phyloP scores from a whole-genome alignment of 2,888 invertebrate species.

The Theretra japonica region DNA sequence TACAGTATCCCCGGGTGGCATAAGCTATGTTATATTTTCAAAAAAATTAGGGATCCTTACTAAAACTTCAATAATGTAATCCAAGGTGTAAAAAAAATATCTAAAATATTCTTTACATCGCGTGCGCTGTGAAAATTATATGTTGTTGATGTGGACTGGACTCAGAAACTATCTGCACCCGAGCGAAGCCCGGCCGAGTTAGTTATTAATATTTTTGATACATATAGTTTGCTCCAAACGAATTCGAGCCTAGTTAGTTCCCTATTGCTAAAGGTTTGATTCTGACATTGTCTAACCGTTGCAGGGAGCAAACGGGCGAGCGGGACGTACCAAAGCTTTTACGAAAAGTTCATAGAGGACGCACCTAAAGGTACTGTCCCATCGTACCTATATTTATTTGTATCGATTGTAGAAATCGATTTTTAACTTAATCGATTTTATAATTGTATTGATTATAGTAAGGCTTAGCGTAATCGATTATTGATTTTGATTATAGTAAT shows the following conservation, averaged over 20 bases:
- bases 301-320: constrained; percentile 54
- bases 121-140: too few species aligned
- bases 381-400: constrained; percentile 30
- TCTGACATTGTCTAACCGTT: constrained; percentile 48
- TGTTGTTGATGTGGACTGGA: too few species aligned
- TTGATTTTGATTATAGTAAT: too few species aligned
- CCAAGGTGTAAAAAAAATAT: too few species aligned
- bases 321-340: constrained; percentile 59
- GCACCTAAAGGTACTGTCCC: constrained; percentile 57
- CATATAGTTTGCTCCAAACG: neutral
- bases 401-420: neutral
- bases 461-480: too few species aligned
- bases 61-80: too few species aligned
- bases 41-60: too few species aligned
- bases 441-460: neutral
- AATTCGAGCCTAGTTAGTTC: constrained; percentile 8
- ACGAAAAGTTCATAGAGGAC: constrained; percentile 64
- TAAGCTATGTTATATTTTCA: too few species aligned
- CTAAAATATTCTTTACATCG: too few species aligned
- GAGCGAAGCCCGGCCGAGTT: too few species aligned
- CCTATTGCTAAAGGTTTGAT: neutral
- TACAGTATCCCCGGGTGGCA: too few species aligned
- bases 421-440: neutral
- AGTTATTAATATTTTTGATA: neutral
- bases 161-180: too few species aligned